Base-by-base conservation (phyloP, 2,888 invertebrate species). In the Dynastes maya region DNA sequence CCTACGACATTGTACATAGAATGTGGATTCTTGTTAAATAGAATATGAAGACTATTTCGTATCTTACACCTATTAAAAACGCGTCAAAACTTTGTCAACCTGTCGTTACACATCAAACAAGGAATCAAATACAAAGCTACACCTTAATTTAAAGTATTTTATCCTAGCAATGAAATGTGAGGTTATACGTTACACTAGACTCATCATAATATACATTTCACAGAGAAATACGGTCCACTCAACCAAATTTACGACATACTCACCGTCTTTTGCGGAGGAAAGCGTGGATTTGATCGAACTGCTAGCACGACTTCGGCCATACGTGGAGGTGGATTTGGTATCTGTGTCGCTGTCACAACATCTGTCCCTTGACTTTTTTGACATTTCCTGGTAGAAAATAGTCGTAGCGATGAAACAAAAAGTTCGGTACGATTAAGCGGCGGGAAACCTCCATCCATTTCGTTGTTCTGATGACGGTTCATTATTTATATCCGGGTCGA, bases 321-420 rank as follows among this genome's bases (percentile, higher is more conserved):
- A 63, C 63, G 63, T 63, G 63, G 63, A 27, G 32, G 67, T 49
- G 22, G 78, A 64, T 32, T 74, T 61, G 55, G 63, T 22, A 49
- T 78, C 75, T 51, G 55, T 72, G 74, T 80, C 80, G 79, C 77
- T 80, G 65, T 74, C 77, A 65, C 72, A 80, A 65, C 72, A 80
- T 79, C 64, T 78, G 55, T 74, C 55, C 53, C 76, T 77, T 68
- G 78, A 79, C 70, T 81, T 80, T 79, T 81, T 81, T 78, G 81
- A 81, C 81, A 81, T 81, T 77, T 75, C 78, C 77, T 61, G 45
- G 63, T 32, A 29, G n/a, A 27, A 29, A 32, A 63, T 63, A 63
- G 63, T 63, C 65, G 74, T 61, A 13, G 77, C 75, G 77, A 71
- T 72, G 37, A 78, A 79, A 80, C 76, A 80, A 78, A 79, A 78